Evolutionary conservation across 1,140 invertebrate genomes (phyloP).

Genomic region (Episyrphus balteatus): DNA sequence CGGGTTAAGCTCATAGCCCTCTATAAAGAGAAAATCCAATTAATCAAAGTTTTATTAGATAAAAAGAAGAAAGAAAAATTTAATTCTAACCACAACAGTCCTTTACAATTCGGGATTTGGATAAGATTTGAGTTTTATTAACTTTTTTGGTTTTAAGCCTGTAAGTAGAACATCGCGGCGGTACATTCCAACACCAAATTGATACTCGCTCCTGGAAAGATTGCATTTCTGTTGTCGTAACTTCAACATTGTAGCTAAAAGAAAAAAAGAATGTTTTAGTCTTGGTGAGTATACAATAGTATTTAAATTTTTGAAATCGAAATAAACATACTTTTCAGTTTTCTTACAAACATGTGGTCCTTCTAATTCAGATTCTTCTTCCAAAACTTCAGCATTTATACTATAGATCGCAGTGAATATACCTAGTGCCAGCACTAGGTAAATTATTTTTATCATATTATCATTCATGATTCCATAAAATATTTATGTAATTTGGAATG

Average conservation of each 20-base stretch:
- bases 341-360: constrained; percentile 30
- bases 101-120: constrained; percentile 62
- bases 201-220: constrained; percentile 70
- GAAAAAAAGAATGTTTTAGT: not conserved
- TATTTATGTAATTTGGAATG: too few species aligned
- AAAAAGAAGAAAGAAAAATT: constrained; percentile 1
- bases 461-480: too few species aligned
- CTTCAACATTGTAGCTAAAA: constrained; percentile 24
- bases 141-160: constrained; percentile 62
- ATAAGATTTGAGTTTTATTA: constrained; percentile 57
- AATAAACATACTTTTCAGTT: constrained; percentile 18
- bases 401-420: too few species aligned
- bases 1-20: constrained; percentile 58
- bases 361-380: constrained; percentile 9
- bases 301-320: not conserved
- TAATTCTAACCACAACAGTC: constrained; percentile 60
- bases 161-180: constrained; percentile 76
- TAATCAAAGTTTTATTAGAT: not conserved
- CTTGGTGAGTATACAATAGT: not conserved
- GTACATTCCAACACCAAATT: constrained; percentile 72
- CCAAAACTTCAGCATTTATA: too few species aligned
- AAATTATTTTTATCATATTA: too few species aligned
- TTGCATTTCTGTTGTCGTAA: constrained; percentile 56
- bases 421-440: too few species aligned
- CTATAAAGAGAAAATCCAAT: constrained; percentile 10